Base-by-base conservation (phyloP, 2,888 invertebrate species). In the Drosophila picticornis region DNA sequence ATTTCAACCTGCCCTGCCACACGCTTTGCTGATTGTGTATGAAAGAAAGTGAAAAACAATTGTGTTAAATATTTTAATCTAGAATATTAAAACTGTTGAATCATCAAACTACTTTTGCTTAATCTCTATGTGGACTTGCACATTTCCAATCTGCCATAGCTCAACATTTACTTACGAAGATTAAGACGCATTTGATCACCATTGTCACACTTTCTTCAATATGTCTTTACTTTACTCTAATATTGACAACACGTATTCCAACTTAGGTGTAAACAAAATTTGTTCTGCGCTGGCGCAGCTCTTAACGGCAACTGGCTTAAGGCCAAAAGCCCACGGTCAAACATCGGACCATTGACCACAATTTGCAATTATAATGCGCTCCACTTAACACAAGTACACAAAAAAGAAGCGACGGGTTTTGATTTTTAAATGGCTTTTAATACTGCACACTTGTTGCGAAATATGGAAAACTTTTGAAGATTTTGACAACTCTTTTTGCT, bases 341-440 rank as follows among this genome's bases (percentile, higher is more conserved):
- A 16, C 68, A 60, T 60, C 58, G 71, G 22, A 43, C 13, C 31
- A 34, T 27, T 56, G 46, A 50, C 36, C 25, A 60, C 29, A 64
- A 84, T 81, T 86, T 76, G 69, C 64, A 77, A 84, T 81, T 86
- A 63, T 75, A 83, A 83, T 83, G 77, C 71, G 69, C 46, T 51
- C 80, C 51, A 63, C n/a, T 69, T 62, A 46, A 6, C 13, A 13
- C 4, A 51, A 11, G 40, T 22, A 46, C 19, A 50, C 10, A 32
- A 22, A 32, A 27, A 36, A 25, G 27, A 27, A 27, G 19, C 38
- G 55, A 69, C 66, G 46, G 11, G 57, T 72, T 72, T 77, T 53
- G 62, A 52, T 64, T 73, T 57, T 73, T 2, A 63, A 74, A 58
- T 63, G 59, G 56, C 59, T 58, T 75, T 79, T 76, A 76, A 80